Base-by-base conservation (phyloP, 2,113 vertebrate genomes). In the Xyrauchen texanus region DNA sequence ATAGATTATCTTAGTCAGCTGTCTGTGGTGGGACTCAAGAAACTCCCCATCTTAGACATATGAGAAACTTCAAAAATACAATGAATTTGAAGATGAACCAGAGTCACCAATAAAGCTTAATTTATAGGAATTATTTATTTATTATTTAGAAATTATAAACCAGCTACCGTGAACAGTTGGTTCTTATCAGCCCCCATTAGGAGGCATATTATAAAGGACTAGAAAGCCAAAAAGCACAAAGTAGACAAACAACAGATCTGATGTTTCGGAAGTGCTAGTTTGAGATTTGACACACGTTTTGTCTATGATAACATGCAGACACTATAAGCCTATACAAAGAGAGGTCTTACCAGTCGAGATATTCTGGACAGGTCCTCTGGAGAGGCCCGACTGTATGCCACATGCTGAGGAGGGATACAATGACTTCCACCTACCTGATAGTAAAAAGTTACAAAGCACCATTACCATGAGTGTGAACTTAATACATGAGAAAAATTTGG, bases 311-410 rank as follows among this genome's bases (percentile, higher is more conserved):
- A 42, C 11, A 65, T 8, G 16, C 64, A 65, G 62, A 57, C 5
- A 60, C 21, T 34, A 34, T 34, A 34, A 34, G 55, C 0, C 46
- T 21, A 10, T 55, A 4, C 42, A 68, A 11, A 67, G 5, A 47
- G 8, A 6, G 15, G 7, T 7, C 6, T 78, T 87, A 95, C 94
- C 93, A 94, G 87, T 51, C 90, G 94, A 0, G 90, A 88, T 34
- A 87, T 69, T 0, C 42, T 89, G 13, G 85, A 87, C 66, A 94
- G 79, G 64, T 95, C 94, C 72, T 95, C 94, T 8, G 82, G 79
- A n/a, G 77, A 80, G 6, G 70, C 83, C 45, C 84, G 84, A 68
- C 77, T 83, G 51, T 82, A 77, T 0, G 82, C 74, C 51, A 85
- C 72, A 15, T 83, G 84, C 55, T 80, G 83, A 60, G 75, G 81